Evolutionary conservation across 2,113 vertebrate species (phyloP).

Genomic region (Hymenochirus boettgeri): DNA sequence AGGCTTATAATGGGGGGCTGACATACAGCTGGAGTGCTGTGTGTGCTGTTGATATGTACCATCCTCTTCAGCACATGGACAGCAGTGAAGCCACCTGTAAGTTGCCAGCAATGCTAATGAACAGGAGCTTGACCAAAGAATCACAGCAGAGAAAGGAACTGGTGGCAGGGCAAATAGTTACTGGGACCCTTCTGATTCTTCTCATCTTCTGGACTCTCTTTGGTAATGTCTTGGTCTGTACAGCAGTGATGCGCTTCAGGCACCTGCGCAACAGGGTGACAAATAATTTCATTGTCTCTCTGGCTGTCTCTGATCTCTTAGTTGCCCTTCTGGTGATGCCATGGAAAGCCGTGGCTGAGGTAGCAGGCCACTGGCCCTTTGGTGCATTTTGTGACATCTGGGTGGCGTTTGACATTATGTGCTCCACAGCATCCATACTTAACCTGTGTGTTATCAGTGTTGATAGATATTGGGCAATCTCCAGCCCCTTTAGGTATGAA

Average conservation of each 20-base stretch:
- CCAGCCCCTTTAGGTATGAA: slow-evolving; percentile 89
- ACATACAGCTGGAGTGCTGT: slow-evolving; percentile 3
- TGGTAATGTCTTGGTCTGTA: slow-evolving; percentile 87
- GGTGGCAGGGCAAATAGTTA: slow-evolving; percentile 64
- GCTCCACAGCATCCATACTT: slow-evolving; percentile 92
- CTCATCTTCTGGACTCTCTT: slow-evolving; percentile 89
- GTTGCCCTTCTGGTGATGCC: slow-evolving; percentile 94
- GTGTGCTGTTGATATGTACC: not conserved
- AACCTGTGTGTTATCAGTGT: slow-evolving; percentile 91
- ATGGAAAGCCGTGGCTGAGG: slow-evolving; percentile 91
- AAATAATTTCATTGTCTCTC: slow-evolving; percentile 87
- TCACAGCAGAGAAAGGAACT: slow-evolving; percentile 8
- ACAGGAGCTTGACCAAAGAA: slow-evolving; percentile 8
- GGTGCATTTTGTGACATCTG: slow-evolving; percentile 88
- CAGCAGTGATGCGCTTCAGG: slow-evolving; percentile 79
- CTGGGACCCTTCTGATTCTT: slow-evolving; percentile 72
- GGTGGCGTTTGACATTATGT: slow-evolving; percentile 97
- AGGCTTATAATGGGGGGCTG: slow-evolving; percentile 15
- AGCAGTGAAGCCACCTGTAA: slow-evolving; percentile 4
- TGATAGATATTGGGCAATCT: slow-evolving; percentile 94
- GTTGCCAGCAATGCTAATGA: slow-evolving; percentile 27
- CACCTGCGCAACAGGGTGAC: slow-evolving; percentile 86
- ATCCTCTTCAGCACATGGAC: not conserved
- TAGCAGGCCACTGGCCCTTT: slow-evolving; percentile 92
- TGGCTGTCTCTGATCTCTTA: slow-evolving; percentile 86